These are phyloP conservation scores for Beris morrisii DNA, from an alignment of 2,888 invertebrate species.

Conservation along the genomic window DNA sequence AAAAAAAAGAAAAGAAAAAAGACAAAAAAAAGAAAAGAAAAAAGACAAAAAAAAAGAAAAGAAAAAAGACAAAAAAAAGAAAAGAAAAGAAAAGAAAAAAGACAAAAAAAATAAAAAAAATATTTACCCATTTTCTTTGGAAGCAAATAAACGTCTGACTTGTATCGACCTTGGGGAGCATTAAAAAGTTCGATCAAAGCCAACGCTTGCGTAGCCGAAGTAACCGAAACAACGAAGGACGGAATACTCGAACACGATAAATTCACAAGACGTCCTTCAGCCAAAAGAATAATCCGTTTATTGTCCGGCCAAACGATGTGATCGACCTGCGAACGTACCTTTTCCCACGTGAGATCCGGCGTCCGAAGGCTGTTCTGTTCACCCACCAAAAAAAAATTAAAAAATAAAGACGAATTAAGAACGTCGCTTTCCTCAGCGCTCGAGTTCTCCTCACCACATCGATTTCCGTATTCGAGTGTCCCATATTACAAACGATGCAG, in stretches of 20 bases:
- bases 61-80: no score
- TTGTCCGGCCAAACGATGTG: slow-evolving; percentile 99
- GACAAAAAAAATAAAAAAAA: no score
- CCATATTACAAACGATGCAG: slow-evolving; percentile 96
- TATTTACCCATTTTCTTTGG: slow-evolving; percentile 94
- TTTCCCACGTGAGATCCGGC: slow-evolving; percentile 95
- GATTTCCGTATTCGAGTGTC: slow-evolving; percentile 94
- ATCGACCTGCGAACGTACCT: slow-evolving; percentile 95
- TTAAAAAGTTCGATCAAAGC: slow-evolving; percentile 97
- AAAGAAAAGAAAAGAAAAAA: no score
- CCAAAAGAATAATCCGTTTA: slow-evolving; percentile 88
- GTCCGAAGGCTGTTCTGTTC: slow-evolving; percentile 86
- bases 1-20: no score
- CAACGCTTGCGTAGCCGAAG: slow-evolving; percentile 94
- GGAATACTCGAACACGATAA: slow-evolving; percentile 95
- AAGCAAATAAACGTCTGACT: slow-evolving; percentile 94
- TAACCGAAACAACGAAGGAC: slow-evolving; percentile 97
- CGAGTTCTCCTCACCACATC: slow-evolving; percentile 71
- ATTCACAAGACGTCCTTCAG: slow-evolving; percentile 95
- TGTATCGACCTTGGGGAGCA: slow-evolving; percentile 92
- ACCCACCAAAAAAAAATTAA: slow-evolving; percentile 43
- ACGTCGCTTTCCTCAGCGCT: neutral
- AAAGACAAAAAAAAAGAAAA: no score
- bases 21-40: no score
- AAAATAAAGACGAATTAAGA: neutral